Conservation (phyloP, 2,797 vertebrate genomes). For the Euphonia xanthogaster region DNA sequence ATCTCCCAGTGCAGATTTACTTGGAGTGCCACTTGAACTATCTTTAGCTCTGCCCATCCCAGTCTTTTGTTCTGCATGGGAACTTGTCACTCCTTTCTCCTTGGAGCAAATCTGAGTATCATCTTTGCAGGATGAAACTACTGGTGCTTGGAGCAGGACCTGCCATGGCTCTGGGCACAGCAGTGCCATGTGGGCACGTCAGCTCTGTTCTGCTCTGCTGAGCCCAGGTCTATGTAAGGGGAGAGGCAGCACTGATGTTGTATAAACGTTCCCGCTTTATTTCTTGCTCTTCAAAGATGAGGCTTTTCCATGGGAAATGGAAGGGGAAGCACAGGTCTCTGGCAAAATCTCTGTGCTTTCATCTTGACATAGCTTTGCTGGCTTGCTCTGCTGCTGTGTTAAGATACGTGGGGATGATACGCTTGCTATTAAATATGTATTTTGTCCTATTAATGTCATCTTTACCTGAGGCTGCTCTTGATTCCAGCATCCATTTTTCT, state of each 20-base stretch:
- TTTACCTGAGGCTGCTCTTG: background rate
- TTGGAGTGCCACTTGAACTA: background rate
- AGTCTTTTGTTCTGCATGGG: background rate
- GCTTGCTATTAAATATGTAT: background rate
- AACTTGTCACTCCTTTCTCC: background rate
- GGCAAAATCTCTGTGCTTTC: background rate
- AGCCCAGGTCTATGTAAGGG: background rate
- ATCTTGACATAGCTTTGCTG: background rate
- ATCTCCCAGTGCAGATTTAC: background rate
- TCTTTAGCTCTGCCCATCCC: background rate
- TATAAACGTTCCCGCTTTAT: background rate
- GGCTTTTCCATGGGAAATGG: background rate
- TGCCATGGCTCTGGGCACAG: background rate
- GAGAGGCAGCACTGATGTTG: background rate
- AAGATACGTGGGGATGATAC: background rate
- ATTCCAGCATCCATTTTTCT: background rate
- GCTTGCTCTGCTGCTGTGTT: background rate
- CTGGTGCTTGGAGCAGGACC: background rate
- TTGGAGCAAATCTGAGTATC: background rate
- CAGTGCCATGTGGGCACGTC: accelerated
- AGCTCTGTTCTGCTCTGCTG: background rate
- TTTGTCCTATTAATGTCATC: conserved; percentile 6
- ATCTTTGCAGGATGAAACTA: accelerated
- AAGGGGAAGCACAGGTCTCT: background rate
- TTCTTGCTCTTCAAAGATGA: background rate